Evolutionary conservation across 2,797 vertebrate species (phyloP).

Genomic region (Gymnodraco acuticeps): DNA sequence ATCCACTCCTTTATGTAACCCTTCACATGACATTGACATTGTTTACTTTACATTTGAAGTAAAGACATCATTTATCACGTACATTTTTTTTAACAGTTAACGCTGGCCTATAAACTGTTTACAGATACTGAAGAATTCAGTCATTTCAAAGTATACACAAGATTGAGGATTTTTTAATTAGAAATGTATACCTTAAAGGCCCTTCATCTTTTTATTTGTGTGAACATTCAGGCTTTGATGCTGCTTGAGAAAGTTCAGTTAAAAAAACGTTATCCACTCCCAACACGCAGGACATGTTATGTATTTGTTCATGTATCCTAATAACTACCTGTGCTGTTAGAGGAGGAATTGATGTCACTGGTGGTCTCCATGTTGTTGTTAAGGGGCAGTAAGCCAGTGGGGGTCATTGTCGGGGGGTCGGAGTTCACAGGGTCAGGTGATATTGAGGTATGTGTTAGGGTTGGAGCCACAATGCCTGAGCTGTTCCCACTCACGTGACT

Average conservation of each 20-base stretch:
- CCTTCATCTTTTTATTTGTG: neutral
- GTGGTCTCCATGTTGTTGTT: conserved; percentile 79
- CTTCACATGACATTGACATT: neutral
- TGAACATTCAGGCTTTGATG: neutral
- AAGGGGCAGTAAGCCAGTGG: conserved; percentile 74
- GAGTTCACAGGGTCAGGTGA: conserved; percentile 76
- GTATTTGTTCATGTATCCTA: neutral
- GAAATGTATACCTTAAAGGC: neutral
- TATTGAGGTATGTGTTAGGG: conserved; percentile 57
- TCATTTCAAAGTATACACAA: neutral
- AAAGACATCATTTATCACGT: too few species aligned
- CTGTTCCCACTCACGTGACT: conserved; percentile 81
- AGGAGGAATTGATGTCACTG: conserved; percentile 76
- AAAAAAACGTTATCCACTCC: neutral
- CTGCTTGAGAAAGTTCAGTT: neutral
- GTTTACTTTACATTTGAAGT: neutral
- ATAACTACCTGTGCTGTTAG: conserved; percentile 85
- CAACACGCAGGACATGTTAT: neutral
- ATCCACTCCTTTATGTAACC: neutral
- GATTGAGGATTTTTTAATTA: neutral
- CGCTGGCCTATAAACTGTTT: too few species aligned
- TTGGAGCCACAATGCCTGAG: conserved; percentile 74
- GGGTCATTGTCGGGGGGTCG: conserved; percentile 53
- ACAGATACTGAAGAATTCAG: neutral
- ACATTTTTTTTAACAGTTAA: neutral